A percentile compares a stretch with the other conserved stretches of the same genome.
These are phyloP conservation scores for Zootermopsis nevadensis DNA, from an alignment of 2,888 invertebrate genomes.

Conservation along the genomic window DNA sequence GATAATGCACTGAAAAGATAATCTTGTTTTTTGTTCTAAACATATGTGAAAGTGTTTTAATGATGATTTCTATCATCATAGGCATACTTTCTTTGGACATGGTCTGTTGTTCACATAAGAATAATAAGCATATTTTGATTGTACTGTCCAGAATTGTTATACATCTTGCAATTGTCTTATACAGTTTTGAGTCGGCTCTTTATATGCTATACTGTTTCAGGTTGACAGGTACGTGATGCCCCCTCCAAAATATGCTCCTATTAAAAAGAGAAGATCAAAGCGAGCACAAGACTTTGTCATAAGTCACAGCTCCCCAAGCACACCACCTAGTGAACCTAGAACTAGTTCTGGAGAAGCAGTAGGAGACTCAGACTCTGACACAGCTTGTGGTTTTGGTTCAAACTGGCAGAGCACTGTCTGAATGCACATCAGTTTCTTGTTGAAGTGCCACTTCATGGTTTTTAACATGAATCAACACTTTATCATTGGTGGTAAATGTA, in stretches of 20 bases:
- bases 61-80: no score
- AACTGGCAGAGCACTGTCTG: slow-evolving; percentile 68
- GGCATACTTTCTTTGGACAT: no score
- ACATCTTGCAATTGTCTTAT: no score
- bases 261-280: slow-evolving; percentile 76
- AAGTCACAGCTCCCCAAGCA: slow-evolving; percentile 63
- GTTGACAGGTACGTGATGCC: slow-evolving; percentile 76
- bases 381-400: slow-evolving; percentile 87
- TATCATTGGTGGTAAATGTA: neutral
- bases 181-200: no score
- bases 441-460: neutral
- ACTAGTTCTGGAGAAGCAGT: slow-evolving; percentile 55
- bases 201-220: slow-evolving; percentile 59
- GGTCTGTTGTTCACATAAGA: no score
- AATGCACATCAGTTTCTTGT: slow-evolving; percentile 20
- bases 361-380: slow-evolving; percentile 85
- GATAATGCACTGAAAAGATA: no score
- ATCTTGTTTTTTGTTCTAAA: no score
- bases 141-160: no score
- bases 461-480: no score
- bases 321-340: slow-evolving; percentile 74
- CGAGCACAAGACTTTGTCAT: slow-evolving; percentile 65
- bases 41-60: no score
- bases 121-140: no score
- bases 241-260: slow-evolving; percentile 76